Evolutionary conservation across 2,113 vertebrate genomes (phyloP).

Genomic region (Mobula birostris): DNA sequence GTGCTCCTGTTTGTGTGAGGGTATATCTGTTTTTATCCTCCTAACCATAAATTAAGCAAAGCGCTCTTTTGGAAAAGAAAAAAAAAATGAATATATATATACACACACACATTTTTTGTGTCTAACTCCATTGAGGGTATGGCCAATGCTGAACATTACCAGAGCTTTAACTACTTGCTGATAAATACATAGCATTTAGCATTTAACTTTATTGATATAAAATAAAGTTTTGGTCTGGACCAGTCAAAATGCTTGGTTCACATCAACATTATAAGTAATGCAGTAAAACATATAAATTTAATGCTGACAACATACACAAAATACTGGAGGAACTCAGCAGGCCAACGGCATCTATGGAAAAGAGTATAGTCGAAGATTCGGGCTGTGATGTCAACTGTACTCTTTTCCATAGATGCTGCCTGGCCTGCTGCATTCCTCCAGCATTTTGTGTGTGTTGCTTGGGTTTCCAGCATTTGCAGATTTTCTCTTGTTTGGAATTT

Average conservation of each 20-base stretch:
- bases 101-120: background rate
- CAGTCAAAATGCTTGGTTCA: background rate
- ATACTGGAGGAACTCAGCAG: too few relatives aligned
- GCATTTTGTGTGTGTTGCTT: too few relatives aligned
- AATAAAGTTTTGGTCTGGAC: background rate
- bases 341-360: too few relatives aligned
- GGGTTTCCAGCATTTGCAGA: too few relatives aligned
- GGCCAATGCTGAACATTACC: background rate
- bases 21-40: background rate
- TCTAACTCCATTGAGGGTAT: background rate
- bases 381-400: too few relatives aligned
- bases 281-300: background rate
- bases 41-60: slow-evolving; percentile 10
- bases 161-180: background rate
- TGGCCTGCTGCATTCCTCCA: too few relatives aligned
- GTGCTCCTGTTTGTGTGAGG: too few relatives aligned
- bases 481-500: background rate
- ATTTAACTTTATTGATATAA: background rate
- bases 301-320: background rate
- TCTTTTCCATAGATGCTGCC: too few relatives aligned
- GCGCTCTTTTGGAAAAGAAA: background rate
- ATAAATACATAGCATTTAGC: background rate
- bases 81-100: background rate
- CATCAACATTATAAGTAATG: background rate
- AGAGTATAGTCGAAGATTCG: too few relatives aligned